Conservation (phyloP, 2,888 invertebrate species). For the Andrena flavipes region DNA sequence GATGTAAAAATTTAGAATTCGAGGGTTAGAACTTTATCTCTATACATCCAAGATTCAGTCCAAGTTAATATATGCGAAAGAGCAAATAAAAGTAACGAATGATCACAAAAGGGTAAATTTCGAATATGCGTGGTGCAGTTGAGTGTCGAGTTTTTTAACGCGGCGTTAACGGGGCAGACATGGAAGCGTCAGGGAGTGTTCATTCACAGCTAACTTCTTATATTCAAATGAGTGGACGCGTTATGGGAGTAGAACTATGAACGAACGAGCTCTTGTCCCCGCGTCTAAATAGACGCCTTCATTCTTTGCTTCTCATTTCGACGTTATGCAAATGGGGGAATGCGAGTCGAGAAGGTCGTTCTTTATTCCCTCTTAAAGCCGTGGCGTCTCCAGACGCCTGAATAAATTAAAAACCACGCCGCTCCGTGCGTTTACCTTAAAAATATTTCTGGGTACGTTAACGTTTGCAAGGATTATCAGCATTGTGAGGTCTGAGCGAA, state of each 20-base stretch:
- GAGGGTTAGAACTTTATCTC: too few relatives aligned
- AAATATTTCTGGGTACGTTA: not conserved
- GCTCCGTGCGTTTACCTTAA: conserved; percentile 24
- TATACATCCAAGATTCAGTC: not conserved
- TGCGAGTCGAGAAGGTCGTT: conserved; percentile 58
- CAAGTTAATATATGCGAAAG: not conserved
- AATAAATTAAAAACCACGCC: conserved; percentile 57
- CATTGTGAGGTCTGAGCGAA: not conserved
- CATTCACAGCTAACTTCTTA: conserved; percentile 66
- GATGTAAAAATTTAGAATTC: too few relatives aligned
- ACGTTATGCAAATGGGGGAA: conserved; percentile 77
- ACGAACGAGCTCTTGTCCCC: conserved; percentile 70
- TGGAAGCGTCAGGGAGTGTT: conserved; percentile 16
- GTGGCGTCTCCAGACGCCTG: conserved; percentile 45
- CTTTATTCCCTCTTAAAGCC: conserved; percentile 57
- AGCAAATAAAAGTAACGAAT: not conserved
- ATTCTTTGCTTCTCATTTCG: conserved; percentile 77
- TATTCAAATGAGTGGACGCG: conserved; percentile 78
- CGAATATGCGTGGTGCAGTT: not conserved
- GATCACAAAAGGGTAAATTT: not conserved
- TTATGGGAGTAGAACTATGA: conserved; percentile 73
- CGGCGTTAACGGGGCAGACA: conserved; percentile 2
- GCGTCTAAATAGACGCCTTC: conserved; percentile 75
- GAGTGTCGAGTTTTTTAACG: not conserved
- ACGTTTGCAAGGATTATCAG: not conserved